These are phyloP conservation scores for Malachius bipustulatus DNA, from an alignment of 2,888 invertebrate species.

Conservation along the genomic window DNA sequence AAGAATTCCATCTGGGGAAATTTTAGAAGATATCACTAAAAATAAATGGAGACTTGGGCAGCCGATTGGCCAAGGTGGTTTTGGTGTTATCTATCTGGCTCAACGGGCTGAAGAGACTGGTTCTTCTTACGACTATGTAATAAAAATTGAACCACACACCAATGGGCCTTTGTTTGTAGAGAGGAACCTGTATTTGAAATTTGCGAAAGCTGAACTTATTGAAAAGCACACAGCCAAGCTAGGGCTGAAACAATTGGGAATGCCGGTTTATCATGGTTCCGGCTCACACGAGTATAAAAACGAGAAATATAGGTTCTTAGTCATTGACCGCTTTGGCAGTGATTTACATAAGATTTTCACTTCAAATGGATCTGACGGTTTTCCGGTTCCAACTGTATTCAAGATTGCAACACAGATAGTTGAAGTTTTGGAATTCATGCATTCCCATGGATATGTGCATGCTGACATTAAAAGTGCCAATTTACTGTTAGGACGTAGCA, in stretches of 20 bases:
- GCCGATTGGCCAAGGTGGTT: no score
- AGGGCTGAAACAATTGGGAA: conserved; percentile 63
- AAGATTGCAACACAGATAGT: conserved; percentile 78
- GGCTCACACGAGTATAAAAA: conserved; percentile 70
- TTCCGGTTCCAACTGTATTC: conserved; percentile 64
- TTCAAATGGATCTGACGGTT: conserved; percentile 49
- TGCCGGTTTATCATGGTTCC: conserved; percentile 73
- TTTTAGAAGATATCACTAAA: conserved; percentile 64
- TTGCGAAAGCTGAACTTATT: conserved; percentile 58
- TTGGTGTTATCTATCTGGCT: no score
- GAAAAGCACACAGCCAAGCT: conserved; percentile 51
- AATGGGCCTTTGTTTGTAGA: conserved; percentile 94
- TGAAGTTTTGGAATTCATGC: conserved; percentile 88
- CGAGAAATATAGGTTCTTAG: conserved; percentile 75
- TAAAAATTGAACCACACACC: conserved; percentile 78
- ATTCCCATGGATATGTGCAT: conserved; percentile 81
- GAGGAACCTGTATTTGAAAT: conserved; percentile 77
- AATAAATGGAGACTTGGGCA: no score
- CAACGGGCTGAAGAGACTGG: no score
- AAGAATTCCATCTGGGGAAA: conserved; percentile 59
- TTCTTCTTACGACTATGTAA: conserved; percentile 61
- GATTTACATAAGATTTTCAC: conserved; percentile 72
- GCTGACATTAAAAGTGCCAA: conserved; percentile 95
- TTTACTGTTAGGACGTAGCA: conserved; percentile 63
- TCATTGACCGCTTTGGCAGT: conserved; percentile 79